Evolutionary conservation across 1,140 invertebrate genomes (phyloP).

Genomic region (Acromyrmex charruanus): DNA sequence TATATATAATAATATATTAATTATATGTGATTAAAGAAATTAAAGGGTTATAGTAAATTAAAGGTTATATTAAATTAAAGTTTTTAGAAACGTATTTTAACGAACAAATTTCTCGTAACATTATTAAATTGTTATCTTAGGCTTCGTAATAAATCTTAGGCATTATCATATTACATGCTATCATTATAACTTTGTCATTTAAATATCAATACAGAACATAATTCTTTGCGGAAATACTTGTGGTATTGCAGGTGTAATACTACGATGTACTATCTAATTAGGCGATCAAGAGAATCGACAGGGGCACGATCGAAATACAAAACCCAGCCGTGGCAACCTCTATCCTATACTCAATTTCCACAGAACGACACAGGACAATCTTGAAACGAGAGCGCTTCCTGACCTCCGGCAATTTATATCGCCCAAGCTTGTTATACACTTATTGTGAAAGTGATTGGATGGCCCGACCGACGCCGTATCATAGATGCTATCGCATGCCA

Average conservation of each 20-base stretch:
- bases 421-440: conserved; percentile 55
- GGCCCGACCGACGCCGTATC: conserved; percentile 28
- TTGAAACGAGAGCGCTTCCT: conserved; percentile 53
- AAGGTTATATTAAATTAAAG: neutral
- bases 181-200: neutral
- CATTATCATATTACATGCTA: conserved; percentile 4
- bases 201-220: neutral
- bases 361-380: conserved; percentile 43
- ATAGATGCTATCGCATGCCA: conserved; percentile 35
- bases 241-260: conserved; percentile 21
- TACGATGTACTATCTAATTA: conserved; percentile 64
- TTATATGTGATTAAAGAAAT: neutral
- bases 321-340: conserved; percentile 48
- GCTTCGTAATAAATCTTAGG: neutral
- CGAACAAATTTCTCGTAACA: neutral
- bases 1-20: neutral
- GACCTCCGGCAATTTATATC: conserved; percentile 63
- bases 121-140: conserved; percentile 10
- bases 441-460: conserved; percentile 55
- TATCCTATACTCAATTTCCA: conserved; percentile 53
- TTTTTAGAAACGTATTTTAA: neutral
- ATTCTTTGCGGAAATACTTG: conserved; percentile 11
- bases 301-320: conserved; percentile 62
- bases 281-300: conserved; percentile 63
- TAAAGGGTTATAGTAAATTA: neutral